phyloP scores from a whole-genome alignment of 2,113 vertebrate genomes.

The Sprattus sprattus region DNA sequence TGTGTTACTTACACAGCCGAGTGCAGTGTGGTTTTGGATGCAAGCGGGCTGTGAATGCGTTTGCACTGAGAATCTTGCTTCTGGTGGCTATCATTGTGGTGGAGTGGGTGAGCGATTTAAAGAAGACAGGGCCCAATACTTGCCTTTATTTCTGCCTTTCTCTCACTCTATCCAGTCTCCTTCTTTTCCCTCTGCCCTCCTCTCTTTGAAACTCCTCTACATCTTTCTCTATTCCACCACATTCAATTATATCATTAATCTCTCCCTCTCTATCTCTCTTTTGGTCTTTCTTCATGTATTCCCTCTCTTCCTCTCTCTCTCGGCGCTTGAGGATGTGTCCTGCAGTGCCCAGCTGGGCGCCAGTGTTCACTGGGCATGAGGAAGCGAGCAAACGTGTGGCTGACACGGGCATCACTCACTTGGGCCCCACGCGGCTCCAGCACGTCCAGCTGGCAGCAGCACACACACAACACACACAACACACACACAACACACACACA shows the following conservation, averaged over 20 bases:
- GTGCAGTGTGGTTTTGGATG: background rate
- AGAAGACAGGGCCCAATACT: background rate
- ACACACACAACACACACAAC: background rate
- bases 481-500: background rate
- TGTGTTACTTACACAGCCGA: background rate
- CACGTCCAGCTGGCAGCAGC: background rate
- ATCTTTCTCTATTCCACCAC: background rate
- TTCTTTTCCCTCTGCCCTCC: background rate
- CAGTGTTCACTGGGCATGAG: conserved; percentile 8
- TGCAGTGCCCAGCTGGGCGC: background rate
- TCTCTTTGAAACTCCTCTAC: background rate
- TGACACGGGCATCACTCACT: conserved; percentile 3
- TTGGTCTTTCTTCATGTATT: background rate
- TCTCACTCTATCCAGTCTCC: background rate
- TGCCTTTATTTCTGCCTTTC: background rate
- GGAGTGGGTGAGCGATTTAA: background rate
- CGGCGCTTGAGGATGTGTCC: background rate
- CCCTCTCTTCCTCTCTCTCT: background rate
- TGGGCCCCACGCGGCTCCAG: background rate
- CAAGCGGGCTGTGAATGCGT: background rate
- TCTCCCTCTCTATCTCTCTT: background rate
- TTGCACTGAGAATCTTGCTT: background rate
- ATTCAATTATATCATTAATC: background rate
- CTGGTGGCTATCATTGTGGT: background rate
- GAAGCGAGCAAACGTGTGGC: background rate